Evolutionary conservation across 2,888 invertebrate genomes (phyloP).

Genomic region (Tiliacea aurago): DNA sequence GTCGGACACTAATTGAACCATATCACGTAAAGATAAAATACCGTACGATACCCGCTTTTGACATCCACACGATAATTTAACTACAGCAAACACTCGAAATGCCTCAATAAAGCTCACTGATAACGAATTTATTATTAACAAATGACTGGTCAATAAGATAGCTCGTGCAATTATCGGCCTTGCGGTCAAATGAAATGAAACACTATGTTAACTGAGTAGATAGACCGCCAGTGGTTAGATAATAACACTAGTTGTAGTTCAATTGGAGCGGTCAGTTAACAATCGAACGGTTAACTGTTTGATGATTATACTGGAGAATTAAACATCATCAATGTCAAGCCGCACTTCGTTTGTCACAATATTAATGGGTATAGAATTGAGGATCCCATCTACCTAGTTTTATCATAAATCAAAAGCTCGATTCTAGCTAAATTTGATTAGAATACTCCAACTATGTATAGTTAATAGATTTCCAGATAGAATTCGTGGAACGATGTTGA

Average conservation of each 20-base stretch:
- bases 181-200: constrained; percentile 51
- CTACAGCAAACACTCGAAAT: constrained; percentile 6
- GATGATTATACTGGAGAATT: constrained; percentile 39
- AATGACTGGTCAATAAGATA: constrained; percentile 54
- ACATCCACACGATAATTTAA: constrained; percentile 7
- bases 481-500: constrained; percentile 2
- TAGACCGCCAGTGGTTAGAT: constrained; percentile 40
- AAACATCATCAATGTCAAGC: constrained; percentile 13
- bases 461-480: constrained; percentile 1
- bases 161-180: constrained; percentile 37
- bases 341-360: constrained; percentile 1
- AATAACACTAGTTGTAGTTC: constrained; percentile 40
- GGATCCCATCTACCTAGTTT: not conserved
- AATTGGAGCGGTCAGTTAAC: constrained; percentile 27
- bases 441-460: not conserved
- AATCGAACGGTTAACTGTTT: constrained; percentile 34
- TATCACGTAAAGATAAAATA: not conserved
- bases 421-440: not conserved
- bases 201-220: constrained; percentile 40
- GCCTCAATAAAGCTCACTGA: constrained; percentile 30
- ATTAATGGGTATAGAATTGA: constrained; percentile 21
- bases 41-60: not conserved
- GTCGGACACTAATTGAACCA: too few species aligned
- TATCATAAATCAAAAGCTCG: constrained; percentile 20
- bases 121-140: constrained; percentile 45